A percentile compares a stretch with the other conserved stretches of the same genome.
phyloP scores from a whole-genome alignment of 2,888 invertebrate genomes.

The Folsomia candida region DNA sequence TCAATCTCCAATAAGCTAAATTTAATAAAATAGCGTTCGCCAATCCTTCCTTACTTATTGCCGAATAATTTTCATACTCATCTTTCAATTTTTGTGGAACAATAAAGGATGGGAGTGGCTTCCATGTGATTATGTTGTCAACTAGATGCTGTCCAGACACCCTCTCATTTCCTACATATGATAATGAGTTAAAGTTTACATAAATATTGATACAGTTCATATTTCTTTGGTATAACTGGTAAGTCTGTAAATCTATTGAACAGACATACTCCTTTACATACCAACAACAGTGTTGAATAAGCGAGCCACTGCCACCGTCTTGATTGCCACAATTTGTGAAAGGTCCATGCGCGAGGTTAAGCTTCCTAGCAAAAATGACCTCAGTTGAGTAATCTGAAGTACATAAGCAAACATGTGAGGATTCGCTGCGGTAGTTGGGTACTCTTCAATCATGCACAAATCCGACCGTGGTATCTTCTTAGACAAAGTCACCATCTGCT shows the following conservation, averaged over 20 bases:
- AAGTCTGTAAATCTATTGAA: neutral
- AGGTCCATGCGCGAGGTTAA: conserved; percentile 21
- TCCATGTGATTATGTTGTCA: conserved; percentile 29
- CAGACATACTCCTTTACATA: conserved; percentile 17
- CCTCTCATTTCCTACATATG: conserved; percentile 35
- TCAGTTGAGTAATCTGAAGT: conserved; percentile 34
- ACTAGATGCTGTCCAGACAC: conserved; percentile 44
- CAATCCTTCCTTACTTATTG: conserved; percentile 32
- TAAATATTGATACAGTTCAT: neutral
- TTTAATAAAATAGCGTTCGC: conserved; percentile 42
- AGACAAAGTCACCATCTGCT: conserved; percentile 31
- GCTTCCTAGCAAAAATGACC: conserved; percentile 37
- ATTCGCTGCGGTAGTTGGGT: conserved; percentile 14
- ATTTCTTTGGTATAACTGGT: no score
- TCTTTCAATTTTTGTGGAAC: conserved; percentile 5
- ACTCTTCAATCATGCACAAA: conserved; percentile 41
- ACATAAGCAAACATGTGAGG: conserved; percentile 30
- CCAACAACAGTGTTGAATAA: conserved; percentile 43
- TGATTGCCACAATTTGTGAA: conserved; percentile 32
- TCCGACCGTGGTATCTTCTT: conserved; percentile 35
- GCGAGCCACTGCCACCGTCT: conserved; percentile 35
- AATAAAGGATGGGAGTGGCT: conserved; percentile 8
- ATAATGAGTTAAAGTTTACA: neutral
- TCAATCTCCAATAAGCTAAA: conserved; percentile 45
- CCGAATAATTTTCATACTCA: conserved; percentile 19